Base-by-base conservation (phyloP, 2,888 invertebrate species). In the Platypus cylindrus region DNA sequence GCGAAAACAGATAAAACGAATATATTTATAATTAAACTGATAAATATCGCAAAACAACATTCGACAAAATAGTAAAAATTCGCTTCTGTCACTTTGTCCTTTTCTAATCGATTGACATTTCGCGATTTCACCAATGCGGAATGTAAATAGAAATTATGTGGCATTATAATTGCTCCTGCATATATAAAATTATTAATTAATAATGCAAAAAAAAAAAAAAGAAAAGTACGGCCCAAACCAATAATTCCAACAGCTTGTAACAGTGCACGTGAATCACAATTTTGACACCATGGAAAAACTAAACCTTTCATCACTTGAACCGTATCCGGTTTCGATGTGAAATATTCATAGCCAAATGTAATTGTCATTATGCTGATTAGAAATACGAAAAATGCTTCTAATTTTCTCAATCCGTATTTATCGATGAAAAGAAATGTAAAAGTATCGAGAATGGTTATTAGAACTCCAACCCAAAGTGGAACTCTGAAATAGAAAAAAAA, bases 1-100 rank as follows among this genome's bases (percentile, higher is more conserved):
- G 87, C 90, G 60, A 91, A 90, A 4, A 91, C 87, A 3, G 84
- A 65, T 2, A 87, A 83, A 5, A 91, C 89, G 58, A 87, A 87
- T 2, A 90, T 72, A 53, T 90, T 90, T 45, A 90, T 90, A 37
- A 90, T 58, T 51, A 90, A 85, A 32, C 87, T 87, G 18, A 85
- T 70, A 46, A 83, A 72, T 2, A 91, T 65, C 1, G 90, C 90
- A 28, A 89, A 64, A 3, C 71, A 62, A 2, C 83, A 76, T 60
- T 87, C 86, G 37, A 84, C 63, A 49, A 85, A 83, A 55, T 75
- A 85, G 59, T 91, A 91, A 56, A 72, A 73, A 60, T 89, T 91
- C 1, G 89, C 90, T 55, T 90, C 89, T 36, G 67, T 67, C 1
- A 90, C 74, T 59, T 78, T 75, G 9, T 66, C 64, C 20, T 73